Percentiles rank a stretch among this genome's conserved stretches.
Evolutionary conservation across 2,888 invertebrate species (phyloP).

Genomic region (Protonemura montana): DNA sequence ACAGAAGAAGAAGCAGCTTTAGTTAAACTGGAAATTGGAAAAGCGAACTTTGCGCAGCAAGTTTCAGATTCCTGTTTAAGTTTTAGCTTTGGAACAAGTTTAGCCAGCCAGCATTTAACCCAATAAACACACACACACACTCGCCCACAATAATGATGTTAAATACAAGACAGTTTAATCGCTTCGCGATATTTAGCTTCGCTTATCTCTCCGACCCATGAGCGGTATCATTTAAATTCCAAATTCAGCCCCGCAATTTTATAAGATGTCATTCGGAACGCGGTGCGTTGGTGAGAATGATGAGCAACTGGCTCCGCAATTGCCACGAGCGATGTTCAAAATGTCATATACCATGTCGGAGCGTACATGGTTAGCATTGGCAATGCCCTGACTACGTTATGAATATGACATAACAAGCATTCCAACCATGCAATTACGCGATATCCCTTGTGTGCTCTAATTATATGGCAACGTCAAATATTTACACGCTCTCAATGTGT

Average conservation of each 20-base stretch:
- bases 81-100: conserved; percentile 27
- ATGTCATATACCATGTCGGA: background rate
- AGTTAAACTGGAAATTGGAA: conserved; percentile 7
- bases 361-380: background rate
- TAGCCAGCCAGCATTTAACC: conserved; percentile 8
- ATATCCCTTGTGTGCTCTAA: background rate
- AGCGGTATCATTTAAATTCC: background rate
- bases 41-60: background rate
- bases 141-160: background rate
- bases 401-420: conserved; percentile 12
- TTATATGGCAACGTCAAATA: conserved; percentile 12
- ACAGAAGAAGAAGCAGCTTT: background rate
- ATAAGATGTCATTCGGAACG: background rate
- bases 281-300: background rate
- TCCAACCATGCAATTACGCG: conserved; percentile 7
- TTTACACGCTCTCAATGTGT: background rate
- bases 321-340: background rate
- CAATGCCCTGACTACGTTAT: background rate
- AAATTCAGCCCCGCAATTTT: background rate
- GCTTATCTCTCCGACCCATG: background rate
- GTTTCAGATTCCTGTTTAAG: conserved; percentile 26
- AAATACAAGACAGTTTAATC: conserved; percentile 1
- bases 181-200: background rate
- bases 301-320: background rate
- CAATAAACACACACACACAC: background rate